Evolutionary conservation across 1,140 invertebrate genomes (phyloP).

Genomic region (Arion vulgaris): DNA sequence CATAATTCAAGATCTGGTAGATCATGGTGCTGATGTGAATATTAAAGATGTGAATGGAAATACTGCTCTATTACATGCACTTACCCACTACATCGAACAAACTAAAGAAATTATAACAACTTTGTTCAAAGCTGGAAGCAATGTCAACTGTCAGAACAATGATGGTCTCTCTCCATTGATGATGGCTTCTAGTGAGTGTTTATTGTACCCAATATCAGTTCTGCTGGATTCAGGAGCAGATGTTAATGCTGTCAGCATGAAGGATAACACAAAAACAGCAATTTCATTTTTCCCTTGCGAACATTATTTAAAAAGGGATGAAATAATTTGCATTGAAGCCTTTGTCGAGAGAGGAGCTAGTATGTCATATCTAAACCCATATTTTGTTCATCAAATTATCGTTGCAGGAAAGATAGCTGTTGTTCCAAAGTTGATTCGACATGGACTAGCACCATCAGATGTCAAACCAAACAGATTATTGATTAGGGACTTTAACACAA

Average conservation of each 20-base stretch:
- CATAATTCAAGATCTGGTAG: neutral
- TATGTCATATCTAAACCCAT: neutral
- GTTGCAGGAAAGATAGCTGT: no score
- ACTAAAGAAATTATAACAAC: neutral
- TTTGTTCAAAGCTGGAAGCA: neutral
- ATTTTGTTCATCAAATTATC: no score
- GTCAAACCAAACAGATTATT: neutral
- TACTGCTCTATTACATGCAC: neutral
- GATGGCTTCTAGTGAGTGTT: neutral
- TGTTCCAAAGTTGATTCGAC: neutral
- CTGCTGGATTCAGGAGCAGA: no score
- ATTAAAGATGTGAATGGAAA: neutral
- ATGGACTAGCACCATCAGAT: neutral
- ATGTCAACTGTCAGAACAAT: conserved; percentile 15
- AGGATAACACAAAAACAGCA: neutral
- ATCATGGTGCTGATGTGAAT: neutral
- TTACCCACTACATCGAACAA: no score
- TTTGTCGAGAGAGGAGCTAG: neutral
- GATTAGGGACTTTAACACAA: neutral
- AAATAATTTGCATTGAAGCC: neutral
- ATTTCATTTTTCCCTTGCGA: neutral
- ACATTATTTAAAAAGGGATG: neutral
- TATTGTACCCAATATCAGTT: neutral
- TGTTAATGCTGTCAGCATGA: neutral
- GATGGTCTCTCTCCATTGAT: neutral